phyloP scores from a whole-genome alignment of 2,888 invertebrate species.

The Hirtodrosophila alboralis region DNA sequence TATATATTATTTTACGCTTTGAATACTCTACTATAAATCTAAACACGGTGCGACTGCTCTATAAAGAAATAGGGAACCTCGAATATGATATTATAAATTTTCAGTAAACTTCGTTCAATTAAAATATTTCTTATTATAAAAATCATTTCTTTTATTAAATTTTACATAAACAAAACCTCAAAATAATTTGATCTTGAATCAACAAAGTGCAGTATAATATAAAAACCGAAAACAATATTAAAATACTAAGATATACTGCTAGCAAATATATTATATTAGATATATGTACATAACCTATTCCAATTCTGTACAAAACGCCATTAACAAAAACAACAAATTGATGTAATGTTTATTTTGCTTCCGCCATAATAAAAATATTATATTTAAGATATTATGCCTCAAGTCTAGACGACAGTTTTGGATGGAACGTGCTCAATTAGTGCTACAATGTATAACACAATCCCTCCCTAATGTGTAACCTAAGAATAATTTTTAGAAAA shows the following conservation, averaged over 20 bases:
- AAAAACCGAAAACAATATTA: too few relatives aligned
- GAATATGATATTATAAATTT: too few relatives aligned
- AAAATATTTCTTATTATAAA: too few relatives aligned
- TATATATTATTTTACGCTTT: too few relatives aligned
- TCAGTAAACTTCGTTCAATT: too few relatives aligned
- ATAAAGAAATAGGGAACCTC: too few relatives aligned
- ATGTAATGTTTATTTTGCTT: constrained; percentile 56
- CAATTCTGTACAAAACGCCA: constrained; percentile 23
- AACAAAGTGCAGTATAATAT: too few relatives aligned
- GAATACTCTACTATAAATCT: too few relatives aligned
- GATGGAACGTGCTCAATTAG: constrained; percentile 76
- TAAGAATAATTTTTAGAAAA: constrained; percentile 3
- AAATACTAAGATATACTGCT: constrained; percentile 7
- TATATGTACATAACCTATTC: constrained; percentile 27
- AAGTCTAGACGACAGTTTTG: constrained; percentile 76
- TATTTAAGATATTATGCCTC: constrained; percentile 72
- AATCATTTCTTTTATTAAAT: too few relatives aligned
- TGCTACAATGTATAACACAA: constrained; percentile 33
- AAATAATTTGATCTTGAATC: too few relatives aligned
- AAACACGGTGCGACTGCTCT: too few relatives aligned
- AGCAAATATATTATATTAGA: neutral
- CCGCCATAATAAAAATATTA: constrained; percentile 66
- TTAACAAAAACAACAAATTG: constrained; percentile 40
- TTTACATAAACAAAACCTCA: too few relatives aligned
- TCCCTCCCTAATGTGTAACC: constrained; percentile 2